Conservation (phyloP, 2,888 invertebrate species). For the Entomobrya proxima region DNA sequence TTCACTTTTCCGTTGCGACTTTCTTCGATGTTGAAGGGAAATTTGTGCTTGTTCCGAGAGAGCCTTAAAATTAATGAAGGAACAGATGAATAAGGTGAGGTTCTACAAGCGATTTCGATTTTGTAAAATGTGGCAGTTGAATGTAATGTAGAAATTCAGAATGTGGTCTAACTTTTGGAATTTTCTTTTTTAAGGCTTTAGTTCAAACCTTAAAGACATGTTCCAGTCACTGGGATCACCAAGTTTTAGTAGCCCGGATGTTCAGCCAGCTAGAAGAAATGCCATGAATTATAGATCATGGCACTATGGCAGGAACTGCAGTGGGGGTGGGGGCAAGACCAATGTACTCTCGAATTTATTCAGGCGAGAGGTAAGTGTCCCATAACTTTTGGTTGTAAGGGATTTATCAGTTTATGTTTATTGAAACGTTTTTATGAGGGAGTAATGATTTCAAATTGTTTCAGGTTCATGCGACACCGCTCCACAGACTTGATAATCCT, state of each 20-base stretch:
- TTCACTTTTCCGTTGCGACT: background rate
- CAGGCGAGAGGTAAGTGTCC: slow-evolving; percentile 62
- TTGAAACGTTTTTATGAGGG: background rate
- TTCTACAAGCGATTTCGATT: background rate
- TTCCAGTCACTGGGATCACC: slow-evolving; percentile 60
- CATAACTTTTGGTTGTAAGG: background rate
- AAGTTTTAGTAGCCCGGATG: background rate
- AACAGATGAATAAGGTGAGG: slow-evolving; percentile 8
- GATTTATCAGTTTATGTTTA: background rate
- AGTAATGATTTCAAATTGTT: background rate
- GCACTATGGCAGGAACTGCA: slow-evolving; percentile 30
- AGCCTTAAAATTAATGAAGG: background rate
- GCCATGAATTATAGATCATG: slow-evolving; percentile 7
- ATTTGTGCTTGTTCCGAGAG: background rate
- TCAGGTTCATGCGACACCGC: slow-evolving; percentile 59
- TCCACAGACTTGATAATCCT: slow-evolving; percentile 65
- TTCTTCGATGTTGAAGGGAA: background rate
- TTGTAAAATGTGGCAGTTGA: background rate
- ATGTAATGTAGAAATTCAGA: background rate
- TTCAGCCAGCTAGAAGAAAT: background rate
- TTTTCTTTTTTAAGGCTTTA: background rate
- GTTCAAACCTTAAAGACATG: background rate
- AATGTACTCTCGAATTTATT: slow-evolving; percentile 61
- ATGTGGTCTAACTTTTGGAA: background rate
- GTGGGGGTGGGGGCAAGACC: slow-evolving; percentile 10